Evolutionary conservation across 2,113 vertebrate species (phyloP).

Genomic region (Siniperca knerii): DNA sequence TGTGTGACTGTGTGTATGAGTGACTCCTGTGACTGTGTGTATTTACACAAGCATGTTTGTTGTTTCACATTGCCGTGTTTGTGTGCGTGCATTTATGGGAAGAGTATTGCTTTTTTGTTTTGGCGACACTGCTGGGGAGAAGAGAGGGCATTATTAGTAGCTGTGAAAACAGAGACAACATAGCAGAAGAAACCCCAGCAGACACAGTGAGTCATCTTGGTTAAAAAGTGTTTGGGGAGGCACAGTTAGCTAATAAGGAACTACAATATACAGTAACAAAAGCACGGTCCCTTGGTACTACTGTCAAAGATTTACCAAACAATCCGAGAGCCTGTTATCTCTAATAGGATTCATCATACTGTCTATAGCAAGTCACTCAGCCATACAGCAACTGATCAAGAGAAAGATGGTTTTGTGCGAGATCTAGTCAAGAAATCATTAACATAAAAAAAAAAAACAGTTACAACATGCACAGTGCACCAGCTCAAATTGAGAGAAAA

Average conservation of each 20-base stretch:
- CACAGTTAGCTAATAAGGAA: conserved; percentile 51
- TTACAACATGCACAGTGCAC: neutral
- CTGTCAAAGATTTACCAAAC: conserved; percentile 51
- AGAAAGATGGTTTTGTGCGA: neutral
- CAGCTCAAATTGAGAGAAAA: neutral
- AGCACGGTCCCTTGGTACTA: conserved; percentile 11
- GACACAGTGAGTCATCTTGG: conserved; percentile 39
- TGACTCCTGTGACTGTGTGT: too few relatives aligned
- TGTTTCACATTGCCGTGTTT: neutral
- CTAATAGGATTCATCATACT: conserved; percentile 47
- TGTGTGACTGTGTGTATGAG: neutral
- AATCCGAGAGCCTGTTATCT: conserved; percentile 48
- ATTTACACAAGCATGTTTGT: neutral
- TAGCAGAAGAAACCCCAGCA: conserved; percentile 31
- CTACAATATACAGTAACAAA: conserved; percentile 40
- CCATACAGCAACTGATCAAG: conserved; percentile 12
- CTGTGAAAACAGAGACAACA: conserved; percentile 27
- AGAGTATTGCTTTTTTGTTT: conserved; percentile 13
- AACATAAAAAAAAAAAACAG: neutral
- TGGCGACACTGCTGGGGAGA: neutral
- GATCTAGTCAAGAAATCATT: conserved; percentile 5
- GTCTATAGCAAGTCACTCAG: conserved; percentile 27
- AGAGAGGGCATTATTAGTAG: conserved; percentile 43
- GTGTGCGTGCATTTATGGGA: conserved; percentile 13
- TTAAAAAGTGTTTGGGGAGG: conserved; percentile 59